Evolutionary conservation across 2,797 vertebrate species (phyloP).

Genomic region (Xiphorhynchus erythropygius): DNA sequence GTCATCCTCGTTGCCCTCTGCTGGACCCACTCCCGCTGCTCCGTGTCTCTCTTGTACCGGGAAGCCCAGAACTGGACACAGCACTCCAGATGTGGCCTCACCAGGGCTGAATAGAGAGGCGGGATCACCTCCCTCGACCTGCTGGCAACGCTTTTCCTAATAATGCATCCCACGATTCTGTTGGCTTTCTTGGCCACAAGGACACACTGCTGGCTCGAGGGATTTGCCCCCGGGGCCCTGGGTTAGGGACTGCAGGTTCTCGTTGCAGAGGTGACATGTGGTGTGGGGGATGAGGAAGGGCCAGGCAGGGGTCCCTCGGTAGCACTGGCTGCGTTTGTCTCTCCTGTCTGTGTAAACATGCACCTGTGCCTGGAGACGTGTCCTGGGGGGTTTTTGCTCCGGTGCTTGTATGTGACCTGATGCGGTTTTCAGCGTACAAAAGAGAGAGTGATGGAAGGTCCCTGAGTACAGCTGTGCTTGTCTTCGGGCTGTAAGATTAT

Average conservation of each 20-base stretch:
- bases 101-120: neutral
- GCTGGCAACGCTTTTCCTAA: neutral
- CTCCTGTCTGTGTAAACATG: fast-evolving
- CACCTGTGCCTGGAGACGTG: neutral
- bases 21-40: neutral
- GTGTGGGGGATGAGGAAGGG: neutral
- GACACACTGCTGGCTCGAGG: neutral
- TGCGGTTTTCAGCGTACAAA: fast-evolving
- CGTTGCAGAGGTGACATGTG: neutral
- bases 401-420: fast-evolving
- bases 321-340: fast-evolving
- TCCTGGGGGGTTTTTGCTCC: neutral
- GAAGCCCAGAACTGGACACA: neutral
- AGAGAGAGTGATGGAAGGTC: neutral
- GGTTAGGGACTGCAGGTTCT: neutral
- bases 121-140: neutral
- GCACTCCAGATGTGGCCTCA: neutral
- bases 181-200: neutral
- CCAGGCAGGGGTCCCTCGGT: neutral
- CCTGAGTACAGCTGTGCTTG: neutral
- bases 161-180: neutral
- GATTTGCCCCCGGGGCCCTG: neutral
- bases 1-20: neutral
- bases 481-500: neutral
- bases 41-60: too few species aligned